phyloP scores from a whole-genome alignment of 2,888 invertebrate genomes.

The Rhamphomyia laevipes region DNA sequence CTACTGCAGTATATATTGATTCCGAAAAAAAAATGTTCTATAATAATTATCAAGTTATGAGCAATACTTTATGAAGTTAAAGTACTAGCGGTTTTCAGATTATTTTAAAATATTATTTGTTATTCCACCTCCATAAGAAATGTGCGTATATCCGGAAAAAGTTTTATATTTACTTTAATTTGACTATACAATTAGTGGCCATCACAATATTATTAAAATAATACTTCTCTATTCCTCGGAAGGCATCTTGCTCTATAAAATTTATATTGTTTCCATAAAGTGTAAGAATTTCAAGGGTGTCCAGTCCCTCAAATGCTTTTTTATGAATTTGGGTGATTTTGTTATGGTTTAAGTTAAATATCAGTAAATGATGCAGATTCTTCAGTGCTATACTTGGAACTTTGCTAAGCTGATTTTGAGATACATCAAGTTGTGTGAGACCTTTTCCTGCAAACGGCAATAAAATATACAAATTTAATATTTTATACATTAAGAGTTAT shows the following conservation, averaged over 20 bases:
- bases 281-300: conserved; percentile 75
- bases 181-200: too few relatives aligned
- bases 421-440: conserved; percentile 77
- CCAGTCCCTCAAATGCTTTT: conserved; percentile 74
- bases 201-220: conserved; percentile 28
- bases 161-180: too few relatives aligned
- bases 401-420: conserved; percentile 67
- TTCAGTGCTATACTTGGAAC: conserved; percentile 72
- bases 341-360: conserved; percentile 83
- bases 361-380: conserved; percentile 69
- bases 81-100: too few relatives aligned
- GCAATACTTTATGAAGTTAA: too few relatives aligned
- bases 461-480: conserved; percentile 17
- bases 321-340: conserved; percentile 66
- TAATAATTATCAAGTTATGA: too few relatives aligned
- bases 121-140: too few relatives aligned
- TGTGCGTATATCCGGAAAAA: too few relatives aligned
- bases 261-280: conserved; percentile 77
- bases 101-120: not conserved
- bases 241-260: conserved; percentile 68
- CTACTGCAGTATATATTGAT: too few relatives aligned
- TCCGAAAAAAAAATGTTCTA: too few relatives aligned
- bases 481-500: not conserved
- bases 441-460: too few relatives aligned
- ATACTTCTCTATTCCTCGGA: conserved; percentile 78